Conservation (phyloP, 2,113 vertebrate species). For the Peromyscus polionotus region DNA sequence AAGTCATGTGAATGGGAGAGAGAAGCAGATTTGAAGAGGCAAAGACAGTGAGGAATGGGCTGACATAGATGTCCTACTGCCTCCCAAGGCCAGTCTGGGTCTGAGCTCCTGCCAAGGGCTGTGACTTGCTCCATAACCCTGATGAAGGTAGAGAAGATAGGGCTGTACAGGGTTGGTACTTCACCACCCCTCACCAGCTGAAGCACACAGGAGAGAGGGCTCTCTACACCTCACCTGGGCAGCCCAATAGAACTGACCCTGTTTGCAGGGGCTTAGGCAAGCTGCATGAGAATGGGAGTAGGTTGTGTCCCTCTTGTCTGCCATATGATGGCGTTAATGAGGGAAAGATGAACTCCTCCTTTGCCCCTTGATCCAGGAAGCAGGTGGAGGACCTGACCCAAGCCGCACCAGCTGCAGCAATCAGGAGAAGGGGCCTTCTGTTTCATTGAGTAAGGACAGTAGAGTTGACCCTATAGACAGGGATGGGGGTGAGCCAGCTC, state of each 20-base stretch:
- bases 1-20: background rate
- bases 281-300: background rate
- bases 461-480: background rate
- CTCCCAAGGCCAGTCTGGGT: background rate
- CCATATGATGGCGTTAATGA: too few species aligned
- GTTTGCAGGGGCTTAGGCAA: background rate
- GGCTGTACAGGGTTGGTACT: background rate
- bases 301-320: background rate
- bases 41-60: too few species aligned
- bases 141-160: background rate
- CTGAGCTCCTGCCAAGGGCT: background rate
- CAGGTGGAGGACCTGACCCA: background rate
- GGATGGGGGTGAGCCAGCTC: background rate
- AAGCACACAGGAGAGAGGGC: background rate
- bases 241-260: background rate
- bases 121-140: background rate
- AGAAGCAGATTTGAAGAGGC: too few species aligned
- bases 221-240: background rate
- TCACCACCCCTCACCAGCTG: background rate
- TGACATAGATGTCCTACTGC: background rate
- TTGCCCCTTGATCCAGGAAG: background rate
- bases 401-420: background rate
- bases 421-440: background rate
- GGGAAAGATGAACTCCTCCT: background rate
- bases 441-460: too few species aligned